Evolutionary conservation across 2,888 invertebrate genomes (phyloP), one percentile per base, ranked within the genome.

Genomic region (Bellardia bayeri): DNA sequence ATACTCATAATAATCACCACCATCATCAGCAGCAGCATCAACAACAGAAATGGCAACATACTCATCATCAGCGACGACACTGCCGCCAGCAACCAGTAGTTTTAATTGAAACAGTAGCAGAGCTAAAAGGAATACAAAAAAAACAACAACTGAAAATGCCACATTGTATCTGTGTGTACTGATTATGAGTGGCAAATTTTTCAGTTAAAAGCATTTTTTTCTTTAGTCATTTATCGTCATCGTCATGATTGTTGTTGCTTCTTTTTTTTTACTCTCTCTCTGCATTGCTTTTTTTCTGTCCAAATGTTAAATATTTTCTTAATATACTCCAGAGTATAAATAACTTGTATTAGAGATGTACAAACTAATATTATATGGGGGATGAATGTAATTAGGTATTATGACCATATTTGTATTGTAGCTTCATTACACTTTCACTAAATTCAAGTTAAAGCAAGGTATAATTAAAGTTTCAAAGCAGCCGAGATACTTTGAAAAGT

Each of bases 21-120:
- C 63, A 68, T 54, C 74, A 69, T 9, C 51, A 16, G 30, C 68
- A 79, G 14, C 37, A 66, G 13, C 16, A 79, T 23, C 64, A 74
- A 30, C 61, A 30, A 74, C 68, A 72, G 69, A 23, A 66, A 54
- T 37, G 66, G 58, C 23, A 79, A 54, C 51, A 56, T 69, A 45
- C n/a, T 42, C 45, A 69, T 56, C 30, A 40, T 49, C 37, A 30
- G 63, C 79, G 51, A 16, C 51, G 9, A 54, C 30, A 82, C 75
- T 54, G 83, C 81, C 80, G 42, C 33, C 56, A 72, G 75, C 87
- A 51, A 66, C 51, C 80, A 82, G 82, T 63, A 80, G 45, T 76
- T 86, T 84, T 88, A 88, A 88, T 85, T 85, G 75, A 85, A 88
- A 82, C 74, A 85, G 85, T 74, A 80, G 81, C 81, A 82, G 68